Evolutionary conservation across 2,113 vertebrate genomes (phyloP), one percentile per base, ranked within the genome.

Genomic region (Megaceryle torquata): DNA sequence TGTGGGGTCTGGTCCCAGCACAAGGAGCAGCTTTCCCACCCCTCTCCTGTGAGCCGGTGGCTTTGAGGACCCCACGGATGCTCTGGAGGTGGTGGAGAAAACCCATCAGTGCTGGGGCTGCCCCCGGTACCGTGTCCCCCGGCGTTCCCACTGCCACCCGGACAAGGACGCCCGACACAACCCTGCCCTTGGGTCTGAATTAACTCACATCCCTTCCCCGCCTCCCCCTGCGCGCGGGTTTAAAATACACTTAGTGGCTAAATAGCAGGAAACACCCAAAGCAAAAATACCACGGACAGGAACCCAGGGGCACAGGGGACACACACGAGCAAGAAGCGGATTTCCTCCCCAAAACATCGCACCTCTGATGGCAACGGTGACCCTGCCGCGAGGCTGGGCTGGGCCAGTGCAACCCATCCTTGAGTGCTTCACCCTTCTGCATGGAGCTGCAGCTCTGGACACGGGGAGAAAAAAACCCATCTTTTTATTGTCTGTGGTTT

Each of bases 201-300:
- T 19, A 13, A 39, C 26, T 64, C 54, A 3, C 67, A 26, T 31
- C 95, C 89, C 72, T 35, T 41, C 37, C 63, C 69, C 12, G 7
- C 74, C 65, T 56, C 67, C 63, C 46, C 46, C 60, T 15, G 1
- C 7, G 1, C 7, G 4, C 57, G 17, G 46, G 4, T 77, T 75
- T 59, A 77, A 91, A 95, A 93, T n/a, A 90, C 90, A 84, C 46
- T 3, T 4, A 5, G 74, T 1, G 53, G 11, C 46, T 82, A 74
- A 91, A 95, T 6, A 69, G 94, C 95, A 96, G 96, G 96, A 97
- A 97, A 96, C 88, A 92, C 60, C 91, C 65, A 19, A 37, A 11
- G 92, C 93, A 85, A 85, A 96, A 96, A 89, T 71, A 94, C 83
- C 68, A 4, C 8, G 14, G 71, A 44, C 96, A 95, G 94, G 96